These are phyloP conservation scores for Canis aureus DNA, from an alignment of 2,113 vertebrate genomes.

Conservation along the genomic window DNA sequence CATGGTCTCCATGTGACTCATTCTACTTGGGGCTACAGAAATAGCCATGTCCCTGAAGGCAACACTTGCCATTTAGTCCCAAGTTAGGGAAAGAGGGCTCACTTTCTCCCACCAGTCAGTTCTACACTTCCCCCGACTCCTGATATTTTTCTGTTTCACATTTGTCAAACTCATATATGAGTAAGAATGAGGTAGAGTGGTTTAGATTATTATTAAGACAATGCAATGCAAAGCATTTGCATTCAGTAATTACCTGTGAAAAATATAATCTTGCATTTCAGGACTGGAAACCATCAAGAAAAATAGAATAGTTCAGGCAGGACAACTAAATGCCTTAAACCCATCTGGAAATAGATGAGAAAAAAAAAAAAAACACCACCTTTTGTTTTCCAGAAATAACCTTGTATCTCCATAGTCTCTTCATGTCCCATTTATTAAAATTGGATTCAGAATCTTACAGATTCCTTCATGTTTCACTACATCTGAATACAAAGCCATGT, in stretches of 20 bases:
- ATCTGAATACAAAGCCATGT: background rate
- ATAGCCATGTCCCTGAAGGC: background rate
- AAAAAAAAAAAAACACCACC: background rate
- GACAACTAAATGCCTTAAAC: background rate
- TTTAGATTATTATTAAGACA: background rate
- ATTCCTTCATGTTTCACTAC: background rate
- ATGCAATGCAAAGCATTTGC: too few relatives aligned
- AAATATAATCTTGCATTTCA: conserved; percentile 6
- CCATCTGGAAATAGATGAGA: background rate
- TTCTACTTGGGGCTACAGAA: background rate
- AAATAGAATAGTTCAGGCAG: background rate
- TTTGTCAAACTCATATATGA: conserved; percentile 31
- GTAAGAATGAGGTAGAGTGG: background rate
- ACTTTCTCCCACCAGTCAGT: background rate
- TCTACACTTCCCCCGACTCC: background rate
- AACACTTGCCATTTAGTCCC: background rate
- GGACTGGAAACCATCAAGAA: background rate
- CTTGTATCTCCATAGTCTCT: background rate
- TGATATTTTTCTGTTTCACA: conserved; percentile 18
- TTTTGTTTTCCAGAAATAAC: background rate
- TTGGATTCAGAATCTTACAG: background rate
- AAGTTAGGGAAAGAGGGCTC: background rate
- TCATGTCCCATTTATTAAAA: background rate
- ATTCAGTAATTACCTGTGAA: background rate
- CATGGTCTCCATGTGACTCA: background rate